A percentile compares a stretch with the other conserved stretches of the same genome.
Conservation (phyloP, 2,113 vertebrate genomes). For the Oriolus oriolus region DNA sequence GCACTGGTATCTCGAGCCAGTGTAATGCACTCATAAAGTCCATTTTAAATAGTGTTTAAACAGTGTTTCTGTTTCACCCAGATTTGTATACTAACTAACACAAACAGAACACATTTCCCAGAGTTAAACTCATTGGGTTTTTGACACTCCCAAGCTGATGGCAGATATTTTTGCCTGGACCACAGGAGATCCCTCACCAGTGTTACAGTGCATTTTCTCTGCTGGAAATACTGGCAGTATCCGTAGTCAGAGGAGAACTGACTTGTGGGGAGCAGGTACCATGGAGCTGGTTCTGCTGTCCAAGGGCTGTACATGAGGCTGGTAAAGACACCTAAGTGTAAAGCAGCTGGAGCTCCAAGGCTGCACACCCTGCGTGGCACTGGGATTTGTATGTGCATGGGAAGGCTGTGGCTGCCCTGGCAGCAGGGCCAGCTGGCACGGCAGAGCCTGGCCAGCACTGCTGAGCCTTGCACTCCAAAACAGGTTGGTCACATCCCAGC, state of each 20-base stretch:
- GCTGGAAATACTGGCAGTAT: not conserved
- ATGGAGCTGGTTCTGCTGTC: not conserved
- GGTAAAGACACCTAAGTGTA: not conserved
- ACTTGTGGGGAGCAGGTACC: fast-evolving
- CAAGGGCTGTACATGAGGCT: fast-evolving
- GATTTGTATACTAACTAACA: not conserved
- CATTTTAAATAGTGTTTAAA: not conserved
- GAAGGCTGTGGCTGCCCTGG: not conserved
- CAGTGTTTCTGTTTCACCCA: not conserved
- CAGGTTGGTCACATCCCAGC: not conserved
- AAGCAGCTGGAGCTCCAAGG: not conserved
- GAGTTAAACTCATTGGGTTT: not conserved
- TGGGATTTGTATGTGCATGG: not conserved
- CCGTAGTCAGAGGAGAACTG: not conserved
- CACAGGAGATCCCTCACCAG: fast-evolving
- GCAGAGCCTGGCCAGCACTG: not conserved
- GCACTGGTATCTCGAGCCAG: not conserved
- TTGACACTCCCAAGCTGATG: not conserved
- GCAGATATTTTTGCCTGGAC: not conserved
- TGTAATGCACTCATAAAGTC: not conserved
- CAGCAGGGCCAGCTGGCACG: not conserved
- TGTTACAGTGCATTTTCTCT: not conserved
- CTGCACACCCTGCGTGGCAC: not conserved
- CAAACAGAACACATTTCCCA: not conserved
- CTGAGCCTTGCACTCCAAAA: not conserved